Conservation (phyloP, 2,113 vertebrate genomes). For the Psophia crepitans region DNA sequence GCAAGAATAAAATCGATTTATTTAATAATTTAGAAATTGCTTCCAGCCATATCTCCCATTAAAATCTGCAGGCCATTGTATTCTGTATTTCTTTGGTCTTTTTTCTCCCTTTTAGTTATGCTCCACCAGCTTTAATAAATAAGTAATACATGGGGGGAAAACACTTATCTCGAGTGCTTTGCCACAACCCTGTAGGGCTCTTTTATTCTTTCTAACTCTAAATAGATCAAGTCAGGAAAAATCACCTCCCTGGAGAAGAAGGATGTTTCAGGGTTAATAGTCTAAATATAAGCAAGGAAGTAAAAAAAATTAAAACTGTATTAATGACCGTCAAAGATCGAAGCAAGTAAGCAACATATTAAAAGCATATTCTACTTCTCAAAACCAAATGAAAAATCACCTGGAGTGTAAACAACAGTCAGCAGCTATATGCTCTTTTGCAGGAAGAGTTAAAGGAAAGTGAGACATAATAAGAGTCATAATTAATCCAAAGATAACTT, state of each 20-base stretch:
- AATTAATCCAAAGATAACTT: background rate
- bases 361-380: background rate
- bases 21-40: slow-evolving; percentile 86
- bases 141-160: slow-evolving; percentile 73
- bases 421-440: background rate
- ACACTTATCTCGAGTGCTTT: slow-evolving; percentile 76
- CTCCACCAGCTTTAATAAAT: slow-evolving; percentile 83
- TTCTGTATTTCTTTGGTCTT: slow-evolving; percentile 73
- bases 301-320: slow-evolving; percentile 16
- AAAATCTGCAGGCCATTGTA: slow-evolving; percentile 81
- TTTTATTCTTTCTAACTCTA: slow-evolving; percentile 70
- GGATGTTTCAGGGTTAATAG: slow-evolving; percentile 37
- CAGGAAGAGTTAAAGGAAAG: background rate
- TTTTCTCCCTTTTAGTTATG: slow-evolving; percentile 79
- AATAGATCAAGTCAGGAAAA: slow-evolving; percentile 68
- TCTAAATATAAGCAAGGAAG: background rate
- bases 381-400: slow-evolving; percentile 7
- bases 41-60: slow-evolving; percentile 81
- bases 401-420: background rate
- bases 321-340: background rate
- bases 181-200: slow-evolving; percentile 62
- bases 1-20: slow-evolving; percentile 77
- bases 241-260: slow-evolving; percentile 52
- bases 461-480: background rate
- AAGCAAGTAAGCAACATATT: slow-evolving; percentile 24